Conservation (phyloP, 2,888 invertebrate genomes). For the Tineola bisselliella region DNA sequence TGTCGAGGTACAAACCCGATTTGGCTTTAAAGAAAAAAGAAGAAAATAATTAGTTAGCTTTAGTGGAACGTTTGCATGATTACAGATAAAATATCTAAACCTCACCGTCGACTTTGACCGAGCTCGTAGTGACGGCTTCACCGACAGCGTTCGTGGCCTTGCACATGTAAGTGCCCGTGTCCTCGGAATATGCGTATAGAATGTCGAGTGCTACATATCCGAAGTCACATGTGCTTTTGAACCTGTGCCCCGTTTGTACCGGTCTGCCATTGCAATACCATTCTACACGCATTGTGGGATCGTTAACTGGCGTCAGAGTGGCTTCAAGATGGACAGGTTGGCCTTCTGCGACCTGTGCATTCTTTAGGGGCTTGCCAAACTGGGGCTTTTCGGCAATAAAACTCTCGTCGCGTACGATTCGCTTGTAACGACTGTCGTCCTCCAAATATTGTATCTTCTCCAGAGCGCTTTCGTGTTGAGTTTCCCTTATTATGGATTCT, state of each 20-base stretch:
- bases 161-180: constrained; percentile 97
- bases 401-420: constrained; percentile 76
- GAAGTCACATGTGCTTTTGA: constrained; percentile 96
- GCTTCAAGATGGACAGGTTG: constrained; percentile 91
- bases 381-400: constrained; percentile 86
- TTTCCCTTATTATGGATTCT: constrained; percentile 85
- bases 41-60: constrained; percentile 13
- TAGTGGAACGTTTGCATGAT: background rate
- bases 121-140: constrained; percentile 93
- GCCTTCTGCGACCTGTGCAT: constrained; percentile 87
- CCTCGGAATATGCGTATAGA: constrained; percentile 95
- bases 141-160: constrained; percentile 94
- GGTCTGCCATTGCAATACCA: constrained; percentile 97
- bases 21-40: constrained; percentile 75
- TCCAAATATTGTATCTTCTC: constrained; percentile 94
- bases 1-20: constrained; percentile 85
- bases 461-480: constrained; percentile 91
- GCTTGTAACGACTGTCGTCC: constrained; percentile 80
- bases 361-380: constrained; percentile 88
- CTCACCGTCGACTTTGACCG: constrained; percentile 86
- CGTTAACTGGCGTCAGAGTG: constrained; percentile 95
- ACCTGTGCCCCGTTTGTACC: constrained; percentile 92
- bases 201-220: constrained; percentile 97
- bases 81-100: background rate
- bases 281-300: constrained; percentile 98